Base-by-base conservation (phyloP, 2,797 vertebrate species). In the Acanthurus leucopareius region DNA sequence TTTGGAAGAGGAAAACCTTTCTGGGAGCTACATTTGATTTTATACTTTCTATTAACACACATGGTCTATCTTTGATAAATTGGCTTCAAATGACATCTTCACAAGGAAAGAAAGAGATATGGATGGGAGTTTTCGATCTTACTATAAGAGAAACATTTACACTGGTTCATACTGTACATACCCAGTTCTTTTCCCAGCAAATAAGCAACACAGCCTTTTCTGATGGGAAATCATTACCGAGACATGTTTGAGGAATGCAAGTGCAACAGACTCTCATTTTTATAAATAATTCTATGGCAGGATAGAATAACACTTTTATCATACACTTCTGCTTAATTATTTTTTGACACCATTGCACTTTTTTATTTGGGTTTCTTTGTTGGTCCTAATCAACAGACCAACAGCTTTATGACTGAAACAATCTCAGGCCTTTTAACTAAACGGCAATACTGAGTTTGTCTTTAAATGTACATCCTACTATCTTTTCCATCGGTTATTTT, bases 1-100 rank as follows among this genome's bases (percentile, higher is more conserved):
- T 88, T 84, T 88, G 80, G 81, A 83, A 73, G 75, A 83, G 75
- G 77, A 85, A 85, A 75, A 68, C 28, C 59, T 74, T 84, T 86
- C 35, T 76, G 73, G 80, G 74, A 86, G 89, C 91, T 91, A 90
- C 87, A 86, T 88, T 81, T 82, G 51, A 88, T 77, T 81, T 86
- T 3, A 80, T 63, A 69, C 38, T 75, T 84, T 74, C 22, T 72
- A 48, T 78, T 40, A 81, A 71, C 60, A 80, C 47, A 72, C 51
- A 49, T 25, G 17, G 52, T 67, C 42, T 54, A 59, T 85, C 81
- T 88, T 86, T 84, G 79, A 92, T 81, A 69, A 47, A 77, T 44
- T 69, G 65, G 54, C 74, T 80, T 84, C 16, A 76, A 57, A 79
- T 70, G 69, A 84, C 73, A 62, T 77, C 9, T 57, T 48, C 68